Evolutionary conservation across 1,140 invertebrate genomes (phyloP).

Genomic region (Portunus trituberculatus): DNA sequence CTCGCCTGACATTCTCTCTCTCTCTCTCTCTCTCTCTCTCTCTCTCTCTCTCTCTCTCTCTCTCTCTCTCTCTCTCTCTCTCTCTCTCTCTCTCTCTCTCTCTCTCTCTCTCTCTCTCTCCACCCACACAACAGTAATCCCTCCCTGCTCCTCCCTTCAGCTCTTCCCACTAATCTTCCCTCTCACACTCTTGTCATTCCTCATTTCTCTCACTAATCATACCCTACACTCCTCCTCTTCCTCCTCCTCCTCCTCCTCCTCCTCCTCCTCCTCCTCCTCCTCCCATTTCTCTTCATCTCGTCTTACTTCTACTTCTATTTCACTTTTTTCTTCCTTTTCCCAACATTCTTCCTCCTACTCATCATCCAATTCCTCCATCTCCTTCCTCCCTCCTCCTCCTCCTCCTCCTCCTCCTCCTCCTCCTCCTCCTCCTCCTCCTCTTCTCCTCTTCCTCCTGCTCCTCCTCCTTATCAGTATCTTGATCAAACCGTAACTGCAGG

Average conservation of each 20-base stretch:
- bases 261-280: too few relatives aligned
- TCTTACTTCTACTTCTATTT: too few relatives aligned
- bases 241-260: too few relatives aligned
- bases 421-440: background rate
- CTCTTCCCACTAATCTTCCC: background rate
- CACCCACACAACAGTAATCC: background rate
- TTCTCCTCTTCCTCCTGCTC: background rate
- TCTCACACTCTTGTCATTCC: conserved; percentile 31
- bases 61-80: conserved; percentile 9
- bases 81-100: background rate
- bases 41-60: conserved; percentile 40
- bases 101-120: background rate
- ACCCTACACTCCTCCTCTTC: background rate
- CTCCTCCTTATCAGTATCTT: background rate
- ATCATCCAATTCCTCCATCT: background rate
- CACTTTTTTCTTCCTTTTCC: background rate
- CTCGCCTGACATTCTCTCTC: background rate
- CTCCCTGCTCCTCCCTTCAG: conserved; percentile 1
- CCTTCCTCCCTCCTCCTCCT: background rate
- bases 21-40: background rate
- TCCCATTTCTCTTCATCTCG: too few relatives aligned
- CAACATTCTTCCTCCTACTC: background rate
- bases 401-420: background rate
- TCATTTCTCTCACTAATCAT: background rate
- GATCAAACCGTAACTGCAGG: background rate